Evolutionary conservation across 2,113 vertebrate species (phyloP).

Genomic region (Uria aalge): DNA sequence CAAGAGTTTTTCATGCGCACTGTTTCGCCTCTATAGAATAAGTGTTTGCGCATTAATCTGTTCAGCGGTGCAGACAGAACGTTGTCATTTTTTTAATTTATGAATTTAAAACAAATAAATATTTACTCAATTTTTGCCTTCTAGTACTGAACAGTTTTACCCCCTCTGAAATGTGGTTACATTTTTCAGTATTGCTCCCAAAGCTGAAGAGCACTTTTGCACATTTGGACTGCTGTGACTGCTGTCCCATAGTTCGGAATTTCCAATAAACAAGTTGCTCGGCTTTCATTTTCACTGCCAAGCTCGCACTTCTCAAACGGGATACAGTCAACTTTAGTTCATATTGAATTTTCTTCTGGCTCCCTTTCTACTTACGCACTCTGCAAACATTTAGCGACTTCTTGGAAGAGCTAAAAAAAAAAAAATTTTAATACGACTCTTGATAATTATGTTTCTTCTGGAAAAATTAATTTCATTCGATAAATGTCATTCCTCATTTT

Average conservation of each 20-base stretch:
- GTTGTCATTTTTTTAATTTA: neutral
- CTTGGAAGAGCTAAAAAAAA: neutral
- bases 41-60: neutral
- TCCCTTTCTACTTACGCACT: neutral
- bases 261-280: neutral
- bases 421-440: neutral
- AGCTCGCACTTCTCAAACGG: constrained; percentile 12
- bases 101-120: neutral
- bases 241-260: neutral
- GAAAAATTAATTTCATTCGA: constrained; percentile 1
- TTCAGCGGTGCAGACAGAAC: neutral
- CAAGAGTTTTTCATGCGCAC: neutral
- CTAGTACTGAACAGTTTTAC: neutral
- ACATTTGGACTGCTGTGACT: neutral
- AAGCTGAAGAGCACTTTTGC: neutral
- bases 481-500: neutral
- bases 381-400: neutral
- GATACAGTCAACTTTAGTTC: neutral
- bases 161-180: neutral
- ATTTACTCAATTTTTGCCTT: neutral
- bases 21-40: neutral
- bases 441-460: constrained; percentile 4
- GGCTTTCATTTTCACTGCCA: constrained; percentile 33
- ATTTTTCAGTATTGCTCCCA: neutral
- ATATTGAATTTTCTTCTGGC: neutral